A percentile compares a stretch with the other conserved stretches of the same genome.
phyloP scores from a whole-genome alignment of 2,797 vertebrate genomes.

The Manis crassicaudata region DNA sequence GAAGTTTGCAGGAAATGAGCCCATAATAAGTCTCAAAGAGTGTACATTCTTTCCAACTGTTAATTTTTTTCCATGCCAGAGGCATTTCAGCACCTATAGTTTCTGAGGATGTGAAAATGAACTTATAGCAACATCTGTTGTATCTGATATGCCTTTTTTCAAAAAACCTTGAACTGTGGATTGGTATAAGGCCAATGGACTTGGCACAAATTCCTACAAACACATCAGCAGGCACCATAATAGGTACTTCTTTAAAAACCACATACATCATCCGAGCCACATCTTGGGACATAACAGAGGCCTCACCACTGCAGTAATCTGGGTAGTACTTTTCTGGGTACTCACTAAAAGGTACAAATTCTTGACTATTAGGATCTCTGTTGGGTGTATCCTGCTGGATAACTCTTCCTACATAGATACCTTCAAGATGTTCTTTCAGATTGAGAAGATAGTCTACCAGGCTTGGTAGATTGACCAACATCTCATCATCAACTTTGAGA shows the following conservation, averaged over 20 bases:
- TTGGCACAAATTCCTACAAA: conserved; percentile 92
- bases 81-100: conserved; percentile 84
- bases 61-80: conserved; percentile 90
- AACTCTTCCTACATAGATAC: conserved; percentile 92
- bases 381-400: conserved; percentile 88
- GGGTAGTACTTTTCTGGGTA: conserved; percentile 91
- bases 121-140: conserved; percentile 95
- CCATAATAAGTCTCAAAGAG: conserved; percentile 93
- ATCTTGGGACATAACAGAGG: conserved; percentile 92
- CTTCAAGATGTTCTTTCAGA: conserved; percentile 89
- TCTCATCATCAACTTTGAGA: conserved; percentile 89
- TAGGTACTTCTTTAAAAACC: conserved; percentile 83
- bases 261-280: conserved; percentile 93
- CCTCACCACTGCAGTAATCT: conserved; percentile 90
- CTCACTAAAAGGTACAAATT: conserved; percentile 85
- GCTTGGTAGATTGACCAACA: conserved; percentile 90
- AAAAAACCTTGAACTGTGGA: conserved; percentile 93
- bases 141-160: conserved; percentile 91
- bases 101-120: conserved; percentile 92
- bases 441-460: conserved; percentile 90
- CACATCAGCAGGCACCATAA: conserved; percentile 85
- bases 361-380: conserved; percentile 86
- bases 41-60: conserved; percentile 83
- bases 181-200: conserved; percentile 88
- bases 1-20: conserved; percentile 92